Base-by-base conservation (phyloP, 2,888 invertebrate genomes). In the Zootermopsis nevadensis region DNA sequence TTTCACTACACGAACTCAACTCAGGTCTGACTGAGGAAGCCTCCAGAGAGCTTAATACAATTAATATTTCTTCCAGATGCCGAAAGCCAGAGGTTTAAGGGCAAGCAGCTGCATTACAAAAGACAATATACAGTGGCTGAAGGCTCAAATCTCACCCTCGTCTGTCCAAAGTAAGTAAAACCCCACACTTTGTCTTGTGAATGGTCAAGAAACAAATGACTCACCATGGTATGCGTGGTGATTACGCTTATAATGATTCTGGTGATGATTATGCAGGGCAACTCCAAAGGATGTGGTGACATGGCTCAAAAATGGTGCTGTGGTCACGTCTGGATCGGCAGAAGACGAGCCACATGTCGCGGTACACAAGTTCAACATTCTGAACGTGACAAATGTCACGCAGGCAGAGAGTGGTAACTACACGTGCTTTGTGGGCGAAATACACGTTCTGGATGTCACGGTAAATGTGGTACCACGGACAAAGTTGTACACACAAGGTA, bases 391-490 rank as follows among this genome's bases (percentile, higher is more conserved):
- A 4, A 30, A 48, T 24, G 38, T 76, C 15, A 42, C 38, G 2
- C 38, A 27, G n/a, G 42, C 22, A 2, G 22, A 31, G 27, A 42
- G 42, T n/a, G 76, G 76, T 30, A 76, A 76, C 27, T 76, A 76
- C 42, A 76, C 76, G 27, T 76, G 76, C 15, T 76, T 76, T 76
- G 76, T 48, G n/a, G 27, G 35, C 48, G 30, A 76, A 15, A 76
- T 10, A 2, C 38, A 30, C 27, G 7, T 76, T 12, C 76, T 42
- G 35, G 76, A 76, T 6, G 12, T 27, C n/a, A 76, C 27, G 3
- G 0, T 72, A 10, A 24, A 19, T 22, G 2, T 22, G 7, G 22
- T 35, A 0, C 1, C 30, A 31, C 1, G 31, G 31, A 33, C 72
- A 31, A 33, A 31, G 24, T 24, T 72, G 35, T 24, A 8, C 22